These are phyloP conservation scores for Nannoperca obscura DNA, from an alignment of 2,797 vertebrate genomes.

Conservation along the genomic window DNA sequence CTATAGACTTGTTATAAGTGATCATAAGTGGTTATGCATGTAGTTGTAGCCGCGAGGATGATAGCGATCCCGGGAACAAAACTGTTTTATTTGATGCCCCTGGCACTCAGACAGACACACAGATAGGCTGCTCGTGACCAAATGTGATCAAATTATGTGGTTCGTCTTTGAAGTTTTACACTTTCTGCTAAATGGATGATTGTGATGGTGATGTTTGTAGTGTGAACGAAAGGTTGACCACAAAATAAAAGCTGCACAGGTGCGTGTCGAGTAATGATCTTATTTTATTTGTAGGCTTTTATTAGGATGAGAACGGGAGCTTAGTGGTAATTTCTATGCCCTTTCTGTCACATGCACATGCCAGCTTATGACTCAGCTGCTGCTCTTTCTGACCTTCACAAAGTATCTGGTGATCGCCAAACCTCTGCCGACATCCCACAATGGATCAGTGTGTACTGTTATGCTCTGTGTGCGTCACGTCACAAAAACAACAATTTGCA, in stretches of 20 bases:
- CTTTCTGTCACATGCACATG: constrained; percentile 1
- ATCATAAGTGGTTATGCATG: constrained; percentile 77
- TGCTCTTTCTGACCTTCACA: constrained; percentile 35
- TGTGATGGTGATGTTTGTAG: neutral
- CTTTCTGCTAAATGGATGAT: constrained; percentile 9
- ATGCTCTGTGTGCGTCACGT: constrained; percentile 64
- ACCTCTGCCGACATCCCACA: constrained; percentile 51
- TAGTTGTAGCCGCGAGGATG: constrained; percentile 65
- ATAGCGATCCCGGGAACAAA: constrained; percentile 59
- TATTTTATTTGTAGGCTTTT: constrained; percentile 6
- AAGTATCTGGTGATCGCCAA: constrained; percentile 54
- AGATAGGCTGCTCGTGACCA: constrained; percentile 42
- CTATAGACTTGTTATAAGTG: constrained; percentile 67
- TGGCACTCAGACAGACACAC: constrained; percentile 39
- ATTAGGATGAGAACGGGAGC: neutral
- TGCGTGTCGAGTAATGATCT: neutral
- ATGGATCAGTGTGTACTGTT: constrained; percentile 67
- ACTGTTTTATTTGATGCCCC: constrained; percentile 56
- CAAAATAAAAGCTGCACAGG: neutral
- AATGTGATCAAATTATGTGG: constrained; percentile 68
- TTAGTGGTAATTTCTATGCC: neutral
- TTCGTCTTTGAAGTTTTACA: constrained; percentile 64
- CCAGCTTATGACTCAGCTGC: constrained; percentile 45
- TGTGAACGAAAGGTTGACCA: neutral
- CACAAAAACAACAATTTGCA: constrained; percentile 75